Base-by-base conservation (phyloP, 2,888 invertebrate species). In the Eupeodes latifasciatus region DNA sequence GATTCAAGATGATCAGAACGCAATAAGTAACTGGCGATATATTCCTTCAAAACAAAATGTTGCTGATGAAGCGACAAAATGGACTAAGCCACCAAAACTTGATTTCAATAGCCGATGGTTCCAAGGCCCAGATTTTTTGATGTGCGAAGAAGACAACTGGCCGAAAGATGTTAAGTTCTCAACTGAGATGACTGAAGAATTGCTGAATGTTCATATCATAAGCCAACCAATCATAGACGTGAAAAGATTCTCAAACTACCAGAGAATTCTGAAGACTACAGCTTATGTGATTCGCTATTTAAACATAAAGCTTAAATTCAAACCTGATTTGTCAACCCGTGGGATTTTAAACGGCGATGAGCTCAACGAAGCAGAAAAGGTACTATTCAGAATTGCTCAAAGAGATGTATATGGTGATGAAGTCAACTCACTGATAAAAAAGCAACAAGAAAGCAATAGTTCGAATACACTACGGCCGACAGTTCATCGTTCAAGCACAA, bases 61-160 rank as follows among this genome's bases (percentile, higher is more conserved):
- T 5, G 64, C 64, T 47, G 64, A 64, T 12, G 19, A 64, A 6
- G 19, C 64, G 2, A 64, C 47, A 6, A 64, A 64, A 64, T 64
- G 44, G 47, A 27, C 12, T 6, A 47, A 12, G 19, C 64, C 64
- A 36, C 64, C 64, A 12, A 47, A 44, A 12, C 47, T 64, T 3
- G 47, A 64, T 5, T 12, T 5, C 6, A 7, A 0, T 2, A 19
- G 19, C 36, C 47, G 64, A 19, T 64, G 47, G 64, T 64, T 64
- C 10, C 10, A 64, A 6, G 64, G 64, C 12, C 64, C 64, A 27
- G 34, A 7, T 11, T 64, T 64, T 12, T 36, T 47, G 12, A 64
- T 19, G 12, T 2, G 19, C 0, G 19, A 47, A 0, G 44, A 64
- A 47, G 47, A 64, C 6, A 19, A 47, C 2, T 64, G 64, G 64